phyloP scores from a whole-genome alignment of 2,888 invertebrate genomes.

The Tetanocera ferruginea region DNA sequence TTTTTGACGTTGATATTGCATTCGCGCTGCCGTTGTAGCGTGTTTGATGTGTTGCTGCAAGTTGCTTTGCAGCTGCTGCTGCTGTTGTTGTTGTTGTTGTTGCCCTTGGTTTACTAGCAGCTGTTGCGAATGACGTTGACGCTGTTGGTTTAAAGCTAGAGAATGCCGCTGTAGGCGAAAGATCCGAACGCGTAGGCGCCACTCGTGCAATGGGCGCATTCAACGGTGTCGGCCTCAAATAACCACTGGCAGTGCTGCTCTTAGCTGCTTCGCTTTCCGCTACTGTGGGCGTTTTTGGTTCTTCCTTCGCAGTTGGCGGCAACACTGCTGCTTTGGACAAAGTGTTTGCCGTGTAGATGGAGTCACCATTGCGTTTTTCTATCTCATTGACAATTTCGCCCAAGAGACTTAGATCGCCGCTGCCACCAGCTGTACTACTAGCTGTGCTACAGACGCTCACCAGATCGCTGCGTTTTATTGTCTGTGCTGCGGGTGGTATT shows the following conservation, averaged over 20 bases:
- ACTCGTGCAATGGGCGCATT: constrained; percentile 75
- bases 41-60: constrained; percentile 47
- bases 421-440: constrained; percentile 50
- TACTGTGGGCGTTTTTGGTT: constrained; percentile 6
- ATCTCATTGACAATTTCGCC: constrained; percentile 92
- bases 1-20: constrained; percentile 46
- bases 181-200: constrained; percentile 66
- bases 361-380: constrained; percentile 86
- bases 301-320: constrained; percentile 32
- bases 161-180: constrained; percentile 62
- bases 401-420: constrained; percentile 79
- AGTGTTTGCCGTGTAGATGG: constrained; percentile 86
- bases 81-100: constrained; percentile 32
- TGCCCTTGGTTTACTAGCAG: constrained; percentile 30
- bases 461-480: constrained; percentile 63
- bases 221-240: constrained; percentile 80
- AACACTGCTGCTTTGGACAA: constrained; percentile 49
- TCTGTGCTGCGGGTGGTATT: constrained; percentile 72
- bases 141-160: constrained; percentile 66
- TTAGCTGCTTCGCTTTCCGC: constrained; percentile 65
- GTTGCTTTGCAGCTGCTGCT: constrained; percentile 33
- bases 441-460: constrained; percentile 66
- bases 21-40: constrained; percentile 26
- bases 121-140: constrained; percentile 32
- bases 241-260: constrained; percentile 59